These are phyloP conservation scores for Lasioglossum lativentre DNA, from an alignment of 2,888 invertebrate species.

Conservation along the genomic window DNA sequence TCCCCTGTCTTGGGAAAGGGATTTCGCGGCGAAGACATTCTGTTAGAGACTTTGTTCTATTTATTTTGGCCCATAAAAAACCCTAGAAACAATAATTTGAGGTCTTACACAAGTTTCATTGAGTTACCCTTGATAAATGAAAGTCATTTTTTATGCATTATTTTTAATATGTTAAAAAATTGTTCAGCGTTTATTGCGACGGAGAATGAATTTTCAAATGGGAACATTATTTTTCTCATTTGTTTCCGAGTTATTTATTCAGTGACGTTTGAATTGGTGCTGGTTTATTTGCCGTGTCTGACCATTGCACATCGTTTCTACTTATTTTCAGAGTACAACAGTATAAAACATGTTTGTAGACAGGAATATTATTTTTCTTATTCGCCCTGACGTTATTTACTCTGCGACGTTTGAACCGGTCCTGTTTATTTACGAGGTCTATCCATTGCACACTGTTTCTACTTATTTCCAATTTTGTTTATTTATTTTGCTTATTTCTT, in stretches of 20 bases:
- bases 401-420: background rate
- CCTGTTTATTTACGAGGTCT: background rate
- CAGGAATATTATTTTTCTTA: background rate
- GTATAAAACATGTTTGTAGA: background rate
- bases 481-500: background rate
- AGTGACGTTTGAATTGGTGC: background rate
- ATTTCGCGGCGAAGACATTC: background rate
- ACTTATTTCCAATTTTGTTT: background rate
- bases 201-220: background rate
- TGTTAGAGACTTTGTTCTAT: background rate
- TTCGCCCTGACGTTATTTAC: background rate
- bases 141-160: background rate
- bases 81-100: background rate
- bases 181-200: background rate
- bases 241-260: background rate
- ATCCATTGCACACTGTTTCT: background rate
- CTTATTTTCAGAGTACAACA: background rate
- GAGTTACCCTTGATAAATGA: background rate
- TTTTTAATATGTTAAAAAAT: background rate
- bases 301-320: background rate
- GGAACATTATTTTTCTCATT: background rate
- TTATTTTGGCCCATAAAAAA: background rate
- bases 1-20: background rate
- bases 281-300: background rate
- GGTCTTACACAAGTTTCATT: fast-evolving